Evolutionary conservation across 2,888 invertebrate genomes (phyloP), one percentile per base, ranked within the genome.

Genomic region (Chydorus sphaericus): DNA sequence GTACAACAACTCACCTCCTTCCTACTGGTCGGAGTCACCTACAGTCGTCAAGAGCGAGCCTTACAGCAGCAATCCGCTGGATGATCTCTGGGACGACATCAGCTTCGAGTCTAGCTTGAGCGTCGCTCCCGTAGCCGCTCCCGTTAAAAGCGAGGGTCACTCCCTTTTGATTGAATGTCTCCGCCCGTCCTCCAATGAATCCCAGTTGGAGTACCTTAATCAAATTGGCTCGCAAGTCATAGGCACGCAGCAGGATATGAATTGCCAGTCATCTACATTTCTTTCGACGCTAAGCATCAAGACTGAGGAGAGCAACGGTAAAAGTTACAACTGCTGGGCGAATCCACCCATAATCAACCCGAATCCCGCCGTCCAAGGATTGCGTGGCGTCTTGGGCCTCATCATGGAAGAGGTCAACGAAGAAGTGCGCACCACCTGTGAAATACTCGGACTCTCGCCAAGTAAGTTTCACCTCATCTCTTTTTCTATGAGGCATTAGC

Each of bases 391-490:
- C 29, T 33, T 55, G 31, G 31, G 38, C 23, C 33, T 55, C 26
- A 49, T 55, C 78, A 63, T 70, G 62, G 77, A 75, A 59, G 56
- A 59, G 36, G 55, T 58, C 57, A 74, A 73, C 16, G 74, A 73
- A 55, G 75, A 75, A 20, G 59, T 70, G 58, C 67, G 39, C 59
- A 61, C 37, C 66, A 86, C 88, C 10, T 90, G 89, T 71, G 80
- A 81, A 55, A 81, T 84, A 63, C 78, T 90, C 65, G 85, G 85
- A 71, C 90, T 91, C 71, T 85, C 89, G 69, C 82, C 85, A 72
- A 89, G 90, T 90, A 71, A 80, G 81, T 75, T 31, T 48, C 38
- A 10, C 8, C n/a, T n/a, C n/a, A n/a, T n/a, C n/a, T n/a, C n/a
- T n/a, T 16, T 48, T 14, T 16, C 6, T 48, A 4, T 48, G 4